Evolutionary conservation across 2,113 vertebrate species (phyloP).

Genomic region (Onychorhynchus coronatus): DNA sequence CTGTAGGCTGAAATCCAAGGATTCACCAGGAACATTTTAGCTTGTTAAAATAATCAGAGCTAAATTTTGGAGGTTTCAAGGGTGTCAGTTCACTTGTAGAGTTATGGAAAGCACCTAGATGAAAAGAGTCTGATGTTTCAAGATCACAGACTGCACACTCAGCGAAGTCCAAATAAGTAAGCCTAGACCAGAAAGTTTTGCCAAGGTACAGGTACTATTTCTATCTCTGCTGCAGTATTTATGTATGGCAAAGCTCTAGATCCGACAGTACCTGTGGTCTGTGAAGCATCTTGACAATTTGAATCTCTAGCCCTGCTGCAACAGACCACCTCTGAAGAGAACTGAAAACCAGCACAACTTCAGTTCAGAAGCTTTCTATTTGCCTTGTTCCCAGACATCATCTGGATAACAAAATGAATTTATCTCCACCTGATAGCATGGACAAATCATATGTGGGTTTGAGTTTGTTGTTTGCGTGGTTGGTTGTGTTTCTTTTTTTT

Average conservation of each 20-base stretch:
- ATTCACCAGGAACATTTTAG: background rate
- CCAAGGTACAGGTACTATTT: background rate
- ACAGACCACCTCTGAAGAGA: background rate
- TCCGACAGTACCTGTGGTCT: background rate
- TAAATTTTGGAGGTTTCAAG: background rate
- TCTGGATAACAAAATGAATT: background rate
- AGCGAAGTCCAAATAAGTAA: background rate
- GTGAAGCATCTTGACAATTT: background rate
- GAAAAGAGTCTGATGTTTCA: background rate
- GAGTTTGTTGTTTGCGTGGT: background rate
- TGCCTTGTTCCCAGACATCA: background rate
- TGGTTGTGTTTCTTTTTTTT: background rate
- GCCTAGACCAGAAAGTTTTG: background rate
- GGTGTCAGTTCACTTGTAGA: background rate
- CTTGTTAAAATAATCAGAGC: background rate
- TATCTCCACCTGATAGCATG: background rate
- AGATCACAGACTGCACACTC: background rate
- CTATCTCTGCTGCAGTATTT: background rate
- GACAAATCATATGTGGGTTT: background rate
- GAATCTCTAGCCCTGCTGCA: background rate
- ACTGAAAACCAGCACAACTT: background rate
- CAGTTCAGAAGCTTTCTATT: background rate
- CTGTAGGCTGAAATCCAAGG: background rate
- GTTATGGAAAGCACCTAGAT: background rate
- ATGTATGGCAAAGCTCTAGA: background rate